phyloP scores from a whole-genome alignment of 1,140 invertebrate genomes.

The Hyles vespertilio region DNA sequence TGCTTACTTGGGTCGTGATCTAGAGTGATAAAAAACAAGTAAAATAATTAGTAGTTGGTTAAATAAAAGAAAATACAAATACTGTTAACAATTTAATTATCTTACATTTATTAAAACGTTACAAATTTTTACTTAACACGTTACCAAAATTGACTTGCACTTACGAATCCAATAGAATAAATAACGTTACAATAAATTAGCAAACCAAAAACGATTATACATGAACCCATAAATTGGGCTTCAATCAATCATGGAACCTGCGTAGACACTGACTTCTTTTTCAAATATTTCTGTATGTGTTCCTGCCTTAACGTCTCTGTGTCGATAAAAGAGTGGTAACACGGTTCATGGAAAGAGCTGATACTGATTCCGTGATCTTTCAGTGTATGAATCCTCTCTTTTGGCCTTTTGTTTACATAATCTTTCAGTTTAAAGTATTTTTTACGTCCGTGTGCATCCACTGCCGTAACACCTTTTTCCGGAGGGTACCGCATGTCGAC shows the following conservation, averaged over 20 bases:
- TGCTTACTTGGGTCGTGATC: too few relatives aligned
- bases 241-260: conserved; percentile 14
- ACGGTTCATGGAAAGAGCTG: conserved; percentile 61
- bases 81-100: conserved; percentile 20
- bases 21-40: too few relatives aligned
- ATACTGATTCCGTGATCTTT: conserved; percentile 49
- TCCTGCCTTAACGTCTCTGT: conserved; percentile 47
- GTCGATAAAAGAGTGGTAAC: conserved; percentile 60
- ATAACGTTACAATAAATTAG: conserved; percentile 23
- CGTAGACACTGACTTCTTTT: conserved; percentile 23
- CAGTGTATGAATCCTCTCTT: conserved; percentile 38
- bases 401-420: conserved; percentile 40
- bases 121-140: conserved; percentile 55
- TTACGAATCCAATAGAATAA: conserved; percentile 24
- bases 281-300: conserved; percentile 27
- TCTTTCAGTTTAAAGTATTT: conserved; percentile 48
- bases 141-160: conserved; percentile 47
- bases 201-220: conserved; percentile 29
- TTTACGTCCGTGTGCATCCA: conserved; percentile 48
- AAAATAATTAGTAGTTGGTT: too few relatives aligned
- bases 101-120: conserved; percentile 47
- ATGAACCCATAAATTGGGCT: conserved; percentile 17
- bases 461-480: conserved; percentile 50
- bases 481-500: conserved; percentile 50
- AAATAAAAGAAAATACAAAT: background rate